Base-by-base conservation (phyloP, 2,888 invertebrate species). In the Yponomeuta evonymella region DNA sequence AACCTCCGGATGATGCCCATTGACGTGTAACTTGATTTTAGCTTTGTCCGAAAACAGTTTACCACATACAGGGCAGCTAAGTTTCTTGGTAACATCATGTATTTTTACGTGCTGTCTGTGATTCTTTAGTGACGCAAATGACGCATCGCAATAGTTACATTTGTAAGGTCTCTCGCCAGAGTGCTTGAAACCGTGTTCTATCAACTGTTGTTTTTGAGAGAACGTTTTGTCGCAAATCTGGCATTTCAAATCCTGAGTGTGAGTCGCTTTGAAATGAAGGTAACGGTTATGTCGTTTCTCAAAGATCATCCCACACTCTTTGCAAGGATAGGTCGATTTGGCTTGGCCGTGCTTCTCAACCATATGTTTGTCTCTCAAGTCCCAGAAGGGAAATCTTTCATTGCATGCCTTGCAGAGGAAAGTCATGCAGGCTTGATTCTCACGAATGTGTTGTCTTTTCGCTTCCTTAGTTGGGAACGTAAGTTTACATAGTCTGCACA, bases 231-330 rank as follows among this genome's bases (percentile, higher is more conserved):
- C 70, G 62, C 75, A 75, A 69, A 71, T 70, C 29, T 70, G 64
- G 67, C 75, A 75, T 51, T 72, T 73, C 51, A 70, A 70, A 2
- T 73, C 72, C 11, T 70, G 69, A 1, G 74, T 73, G 62, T 74
- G 74, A 2, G 66, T 48, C 9, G 64, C 63, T 64, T 72, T 74
- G 29, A 74, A 74, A 64, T 74, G 74, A 23, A 69, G 58, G 48
- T 72, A 71, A 12, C 71, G 65, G 12, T 43, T 62, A 4, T 51
- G 69, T 12, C 73, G 70, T 36, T 71, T 70, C 6, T 51, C 67
- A 30, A 72, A 74, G 1, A 71, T 71, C 62, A 67, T 62, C n/a
- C 67, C 73, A 70, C 73, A 74, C 67, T 73, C 71, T 23, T 69
- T 68, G 71, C 74, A 74, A 23, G 70, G 51, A 63, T 70, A 73